These are phyloP conservation scores for Olivierus martensii DNA, from an alignment of 1,140 invertebrate genomes.

Conservation along the genomic window DNA sequence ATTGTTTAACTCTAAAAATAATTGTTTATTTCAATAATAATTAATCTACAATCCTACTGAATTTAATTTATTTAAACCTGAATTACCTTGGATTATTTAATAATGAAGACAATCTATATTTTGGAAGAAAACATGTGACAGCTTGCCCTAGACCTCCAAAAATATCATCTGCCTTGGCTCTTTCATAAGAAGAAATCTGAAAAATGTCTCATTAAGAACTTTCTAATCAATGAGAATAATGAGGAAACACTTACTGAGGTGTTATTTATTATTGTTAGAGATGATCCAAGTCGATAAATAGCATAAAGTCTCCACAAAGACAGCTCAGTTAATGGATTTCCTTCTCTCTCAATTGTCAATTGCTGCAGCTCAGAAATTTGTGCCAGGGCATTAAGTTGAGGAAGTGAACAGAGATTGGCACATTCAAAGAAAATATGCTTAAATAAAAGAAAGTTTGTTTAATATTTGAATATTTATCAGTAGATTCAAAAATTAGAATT, in stretches of 20 bases:
- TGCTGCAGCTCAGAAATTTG: slow-evolving; percentile 13
- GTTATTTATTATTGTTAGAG: slow-evolving; percentile 10
- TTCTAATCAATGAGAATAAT: too few relatives aligned
- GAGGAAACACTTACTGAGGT: slow-evolving; percentile 4
- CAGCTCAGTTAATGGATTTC: slow-evolving; percentile 9
- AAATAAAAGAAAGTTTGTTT: too few relatives aligned
- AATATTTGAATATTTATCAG: too few relatives aligned
- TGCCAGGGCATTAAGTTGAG: slow-evolving; percentile 13
- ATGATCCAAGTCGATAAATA: slow-evolving; percentile 9
- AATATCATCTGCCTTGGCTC: slow-evolving; percentile 12
- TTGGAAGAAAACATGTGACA: slow-evolving; percentile 10
- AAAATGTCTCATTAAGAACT: too few relatives aligned
- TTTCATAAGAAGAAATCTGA: slow-evolving; percentile 10
- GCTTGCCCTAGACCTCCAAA: slow-evolving; percentile 15
- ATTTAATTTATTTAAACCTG: too few relatives aligned
- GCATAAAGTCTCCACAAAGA: slow-evolving; percentile 14
- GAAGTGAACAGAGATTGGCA: slow-evolving; percentile 7
- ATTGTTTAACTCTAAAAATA: slow-evolving; percentile 13
- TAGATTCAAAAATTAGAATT: too few relatives aligned
- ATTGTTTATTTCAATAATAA: too few relatives aligned
- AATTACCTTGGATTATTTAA: slow-evolving; percentile 13
- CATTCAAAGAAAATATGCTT: slow-evolving; percentile 14
- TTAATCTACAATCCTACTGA: too few relatives aligned
- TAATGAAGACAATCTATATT: slow-evolving; percentile 14
- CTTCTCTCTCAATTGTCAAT: slow-evolving; percentile 11